Evolutionary conservation across 1,140 invertebrate species (phyloP), one percentile per base, ranked within the genome.

Genomic region (Cyclina sinensis): DNA sequence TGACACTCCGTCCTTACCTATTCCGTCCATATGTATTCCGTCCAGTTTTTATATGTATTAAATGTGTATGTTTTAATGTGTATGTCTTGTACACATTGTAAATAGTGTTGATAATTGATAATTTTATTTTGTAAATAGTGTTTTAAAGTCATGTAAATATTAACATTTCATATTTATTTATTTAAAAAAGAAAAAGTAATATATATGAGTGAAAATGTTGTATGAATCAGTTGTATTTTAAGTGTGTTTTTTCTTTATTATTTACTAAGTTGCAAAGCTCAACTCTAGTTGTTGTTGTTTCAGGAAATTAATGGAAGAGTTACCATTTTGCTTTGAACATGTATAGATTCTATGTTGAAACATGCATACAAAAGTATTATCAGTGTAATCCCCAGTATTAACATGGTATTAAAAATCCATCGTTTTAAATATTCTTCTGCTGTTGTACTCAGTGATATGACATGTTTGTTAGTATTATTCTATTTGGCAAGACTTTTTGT

Each of bases 161-260:
- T 18, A 68, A 84, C 82, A 84, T 84, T 73, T 70, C 35, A 37
- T 78, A 78, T 78, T 73, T 84, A 84, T 84, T 84, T 84, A 84
- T 84, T 84, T 73, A 73, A 43, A 73, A 84, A 73, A 73, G 24
- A 54, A 51, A 70, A 48, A 39, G 37, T 39, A 57, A 57, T 57
- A 57, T 57, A 57, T 57, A 7, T 7, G 14, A 43, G 43, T 7
- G 43, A 14, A 43, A 43, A 18, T 9, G 54, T 57, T 57, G 54
- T 9, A 24, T 9, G 54, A 57, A 9, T 57, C 18, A 57, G 5
- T 21, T 57, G 54, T 21, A 57, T 57, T 57, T 18, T 57, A n/a
- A 21, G 21, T 57, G 54, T 57, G 24, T 57, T 57, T 57, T 21
- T n/a, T 9, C 5, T n/a, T 27, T n/a, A 5, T n/a, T 57, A 24